Evolutionary conservation across 2,113 vertebrate species (phyloP), one percentile per base, ranked within the genome.

Genomic region (Siniperca knerii): DNA sequence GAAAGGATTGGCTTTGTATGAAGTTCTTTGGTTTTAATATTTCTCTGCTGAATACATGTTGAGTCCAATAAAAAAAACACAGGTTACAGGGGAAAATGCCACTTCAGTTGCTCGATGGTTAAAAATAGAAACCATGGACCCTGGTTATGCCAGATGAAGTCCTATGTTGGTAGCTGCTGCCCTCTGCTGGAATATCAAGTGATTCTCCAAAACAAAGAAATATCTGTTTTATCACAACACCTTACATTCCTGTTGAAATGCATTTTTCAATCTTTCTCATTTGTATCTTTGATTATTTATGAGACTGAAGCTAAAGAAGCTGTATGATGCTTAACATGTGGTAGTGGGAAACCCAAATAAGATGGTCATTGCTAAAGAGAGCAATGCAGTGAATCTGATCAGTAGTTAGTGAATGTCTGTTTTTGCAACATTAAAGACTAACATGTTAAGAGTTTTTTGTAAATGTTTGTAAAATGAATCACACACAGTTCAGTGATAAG

Each of bases 121-220:
- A 29, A 68, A 68, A 77, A 81, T 21, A 65, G 10, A 82, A 62
- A 77, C 18, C 21, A n/a, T 48, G 61, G 21, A 58, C 9, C 12
- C 11, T 52, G 40, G 9, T 6, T 55, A 29, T 58, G 6, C 3
- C 8, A 44, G 23, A 44, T 37, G 11, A 65, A 40, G 37, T 75
- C 42, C 76, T 70, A 0, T 12, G n/a, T 75, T 86, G 83, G 84
- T 83, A 40, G 60, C 77, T 91, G 91, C 90, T 92, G 92, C 90
- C 90, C 91, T 87, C 92, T 95, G 66, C 75, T 87, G 94, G 89
- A 48, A 40, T 2, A 16, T 75, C 18, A 20, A 18, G 15, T 16
- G 23, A 23, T 0, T 68, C 37, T 52, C n/a, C 6, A 73, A 29
- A 68, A 78, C 42, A 35, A 69, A 42, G 2, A 66, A 37, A 57